phyloP scores from a whole-genome alignment of 2,113 vertebrate genomes.

The Zosterops borbonicus region DNA sequence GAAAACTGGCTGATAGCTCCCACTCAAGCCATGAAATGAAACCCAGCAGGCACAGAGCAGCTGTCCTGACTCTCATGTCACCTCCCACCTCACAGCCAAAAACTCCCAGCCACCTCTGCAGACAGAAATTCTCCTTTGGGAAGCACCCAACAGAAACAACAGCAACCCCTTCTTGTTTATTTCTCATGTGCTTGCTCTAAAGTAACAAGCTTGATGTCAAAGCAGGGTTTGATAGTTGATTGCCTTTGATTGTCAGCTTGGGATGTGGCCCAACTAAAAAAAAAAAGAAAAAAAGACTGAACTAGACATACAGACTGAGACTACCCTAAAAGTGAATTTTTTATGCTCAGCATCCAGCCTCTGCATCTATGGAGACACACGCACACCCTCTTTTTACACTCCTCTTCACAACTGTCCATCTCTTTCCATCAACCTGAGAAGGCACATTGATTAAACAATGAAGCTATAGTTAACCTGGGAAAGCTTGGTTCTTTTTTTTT shows the following conservation, averaged over 20 bases:
- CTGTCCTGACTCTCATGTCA: fast-evolving
- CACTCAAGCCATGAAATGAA: background rate
- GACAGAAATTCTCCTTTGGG: background rate
- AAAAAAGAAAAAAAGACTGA: background rate
- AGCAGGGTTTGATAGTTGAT: background rate
- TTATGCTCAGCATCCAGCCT: background rate
- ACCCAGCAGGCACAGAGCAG: background rate
- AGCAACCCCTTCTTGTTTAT: background rate
- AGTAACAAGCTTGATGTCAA: background rate
- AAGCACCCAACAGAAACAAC: background rate
- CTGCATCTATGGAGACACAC: background rate
- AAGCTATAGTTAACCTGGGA: background rate
- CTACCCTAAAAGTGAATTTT: background rate
- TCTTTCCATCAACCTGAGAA: background rate
- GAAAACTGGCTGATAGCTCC: background rate
- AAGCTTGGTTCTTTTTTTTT: background rate
- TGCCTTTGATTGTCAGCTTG: fast-evolving
- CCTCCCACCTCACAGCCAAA: background rate
- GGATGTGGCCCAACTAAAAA: background rate
- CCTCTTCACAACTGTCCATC: background rate
- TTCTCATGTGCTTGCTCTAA: fast-evolving
- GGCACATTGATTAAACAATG: background rate
- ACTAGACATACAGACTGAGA: background rate
- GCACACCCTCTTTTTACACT: background rate
- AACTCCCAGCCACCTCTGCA: background rate